Conservation (phyloP, 2,888 invertebrate species). For the Malthinus seriepunctatus region DNA sequence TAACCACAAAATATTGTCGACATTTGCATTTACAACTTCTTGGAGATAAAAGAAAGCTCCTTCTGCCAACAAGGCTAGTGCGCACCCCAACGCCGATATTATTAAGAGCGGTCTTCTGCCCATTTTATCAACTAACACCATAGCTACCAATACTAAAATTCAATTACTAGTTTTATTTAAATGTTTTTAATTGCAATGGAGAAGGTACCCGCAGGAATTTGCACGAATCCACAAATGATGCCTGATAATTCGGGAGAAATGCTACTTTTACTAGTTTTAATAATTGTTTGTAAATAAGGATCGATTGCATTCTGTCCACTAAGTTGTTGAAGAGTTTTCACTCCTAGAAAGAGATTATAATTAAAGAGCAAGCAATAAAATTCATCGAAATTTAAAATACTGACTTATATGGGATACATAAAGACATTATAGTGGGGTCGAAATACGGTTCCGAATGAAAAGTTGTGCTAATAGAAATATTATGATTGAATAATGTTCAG, state of each 20-base stretch:
- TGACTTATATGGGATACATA: too few species aligned
- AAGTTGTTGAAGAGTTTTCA: background rate
- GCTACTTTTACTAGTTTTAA: slow-evolving; percentile 58
- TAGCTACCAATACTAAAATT: slow-evolving; percentile 21
- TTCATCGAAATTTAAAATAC: too few species aligned
- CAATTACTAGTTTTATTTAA: background rate
- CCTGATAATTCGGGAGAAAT: slow-evolving; percentile 61
- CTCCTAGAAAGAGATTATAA: background rate
- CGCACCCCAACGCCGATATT: slow-evolving; percentile 59
- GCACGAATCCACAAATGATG: slow-evolving; percentile 63
- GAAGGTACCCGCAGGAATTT: slow-evolving; percentile 46
- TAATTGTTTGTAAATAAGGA: slow-evolving; percentile 57
- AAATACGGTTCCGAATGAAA: too few species aligned
- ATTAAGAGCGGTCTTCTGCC: slow-evolving; percentile 61
- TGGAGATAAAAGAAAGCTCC: slow-evolving; percentile 62
- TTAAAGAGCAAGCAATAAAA: too few species aligned
- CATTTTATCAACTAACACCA: slow-evolving; percentile 59
- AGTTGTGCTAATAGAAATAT: too few species aligned
- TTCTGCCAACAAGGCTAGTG: slow-evolving; percentile 57
- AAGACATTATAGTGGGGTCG: too few species aligned
- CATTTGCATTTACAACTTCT: slow-evolving; percentile 49
- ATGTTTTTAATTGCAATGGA: background rate
- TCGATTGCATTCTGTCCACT: background rate
- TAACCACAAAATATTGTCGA: slow-evolving; percentile 55
- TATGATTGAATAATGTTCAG: too few species aligned